Evolutionary conservation across 2,797 vertebrate species (phyloP).

Genomic region (Argentina silus): DNA sequence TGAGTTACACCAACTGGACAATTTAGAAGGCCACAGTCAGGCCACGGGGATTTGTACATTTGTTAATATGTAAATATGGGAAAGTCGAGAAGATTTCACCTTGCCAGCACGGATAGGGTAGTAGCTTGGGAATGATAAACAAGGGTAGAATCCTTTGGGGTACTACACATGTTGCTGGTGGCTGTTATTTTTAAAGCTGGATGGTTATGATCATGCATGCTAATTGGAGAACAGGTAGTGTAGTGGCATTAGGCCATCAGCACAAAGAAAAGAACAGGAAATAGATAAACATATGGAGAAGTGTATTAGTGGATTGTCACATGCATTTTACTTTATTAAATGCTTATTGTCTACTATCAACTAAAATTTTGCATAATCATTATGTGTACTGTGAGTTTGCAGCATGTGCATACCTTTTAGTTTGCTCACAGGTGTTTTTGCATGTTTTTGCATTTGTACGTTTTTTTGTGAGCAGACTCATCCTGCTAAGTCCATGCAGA

Average conservation of each 20-base stretch:
- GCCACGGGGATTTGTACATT: slow-evolving; percentile 60
- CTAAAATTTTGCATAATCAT: slow-evolving; percentile 15
- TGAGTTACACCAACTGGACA: slow-evolving; percentile 42
- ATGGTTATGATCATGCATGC: slow-evolving; percentile 41
- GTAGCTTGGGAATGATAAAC: slow-evolving; percentile 53
- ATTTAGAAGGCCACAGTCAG: slow-evolving; percentile 60
- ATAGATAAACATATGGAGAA: background rate
- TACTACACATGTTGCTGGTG: slow-evolving; percentile 42
- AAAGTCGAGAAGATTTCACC: slow-evolving; percentile 67
- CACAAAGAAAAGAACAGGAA: slow-evolving; percentile 10
- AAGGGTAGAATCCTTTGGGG: slow-evolving; percentile 32
- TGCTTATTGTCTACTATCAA: slow-evolving; percentile 24
- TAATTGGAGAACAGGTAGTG: slow-evolving; percentile 39
- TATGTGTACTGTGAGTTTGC: background rate
- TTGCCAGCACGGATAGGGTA: slow-evolving; percentile 51
- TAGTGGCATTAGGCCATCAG: slow-evolving; percentile 1
- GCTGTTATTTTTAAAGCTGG: slow-evolving; percentile 8
- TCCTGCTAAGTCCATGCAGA: slow-evolving; percentile 59
- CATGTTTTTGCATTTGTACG: slow-evolving; percentile 42
- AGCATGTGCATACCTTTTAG: background rate
- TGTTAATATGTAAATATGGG: slow-evolving; percentile 73
- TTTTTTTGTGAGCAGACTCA: slow-evolving; percentile 43
- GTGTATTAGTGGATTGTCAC: background rate
- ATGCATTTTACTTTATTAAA: slow-evolving; percentile 13
- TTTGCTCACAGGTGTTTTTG: background rate